A percentile compares a stretch with the other conserved stretches of the same genome.
phyloP scores from a whole-genome alignment of 2,797 vertebrate genomes.

The Microcaecilia unicolor region DNA sequence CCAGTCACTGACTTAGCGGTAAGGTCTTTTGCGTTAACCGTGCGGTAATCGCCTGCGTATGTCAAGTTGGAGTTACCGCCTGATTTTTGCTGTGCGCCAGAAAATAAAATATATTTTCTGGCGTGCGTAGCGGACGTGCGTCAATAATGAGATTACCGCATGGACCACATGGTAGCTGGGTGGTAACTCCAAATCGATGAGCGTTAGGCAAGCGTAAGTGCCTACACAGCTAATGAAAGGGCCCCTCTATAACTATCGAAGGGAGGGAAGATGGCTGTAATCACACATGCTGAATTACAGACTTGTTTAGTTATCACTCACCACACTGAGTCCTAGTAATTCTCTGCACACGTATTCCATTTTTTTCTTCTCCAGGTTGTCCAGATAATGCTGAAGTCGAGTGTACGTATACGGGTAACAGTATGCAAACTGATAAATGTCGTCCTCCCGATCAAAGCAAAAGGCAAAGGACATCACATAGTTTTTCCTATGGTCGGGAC shows the following conservation, averaged over 20 bases:
- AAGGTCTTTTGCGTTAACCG: too few species aligned
- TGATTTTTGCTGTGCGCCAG: too few species aligned
- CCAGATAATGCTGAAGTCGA: constrained; percentile 89
- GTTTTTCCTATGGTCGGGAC: constrained; percentile 88
- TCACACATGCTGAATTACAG: not conserved
- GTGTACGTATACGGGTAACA: constrained; percentile 97
- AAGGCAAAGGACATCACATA: constrained; percentile 98
- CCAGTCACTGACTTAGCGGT: too few species aligned
- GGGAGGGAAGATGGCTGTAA: not conserved
- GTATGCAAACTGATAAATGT: constrained; percentile 90
- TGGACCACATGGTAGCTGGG: too few species aligned
- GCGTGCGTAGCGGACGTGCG: too few species aligned
- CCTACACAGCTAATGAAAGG: too few species aligned
- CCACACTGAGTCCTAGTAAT: constrained; percentile 86
- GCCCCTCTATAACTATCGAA: not conserved
- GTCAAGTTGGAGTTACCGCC: too few species aligned
- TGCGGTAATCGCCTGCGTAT: too few species aligned
- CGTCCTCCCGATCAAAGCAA: constrained; percentile 91
- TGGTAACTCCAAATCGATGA: too few species aligned
- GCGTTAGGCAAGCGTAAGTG: too few species aligned
- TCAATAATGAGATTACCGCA: too few species aligned
- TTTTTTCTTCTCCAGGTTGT: constrained; percentile 77
- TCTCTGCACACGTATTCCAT: constrained; percentile 86
- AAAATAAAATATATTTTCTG: too few species aligned
- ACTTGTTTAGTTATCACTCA: constrained; percentile 51